Conservation (phyloP, 2,113 vertebrate species). For the Chunga burmeisteri region DNA sequence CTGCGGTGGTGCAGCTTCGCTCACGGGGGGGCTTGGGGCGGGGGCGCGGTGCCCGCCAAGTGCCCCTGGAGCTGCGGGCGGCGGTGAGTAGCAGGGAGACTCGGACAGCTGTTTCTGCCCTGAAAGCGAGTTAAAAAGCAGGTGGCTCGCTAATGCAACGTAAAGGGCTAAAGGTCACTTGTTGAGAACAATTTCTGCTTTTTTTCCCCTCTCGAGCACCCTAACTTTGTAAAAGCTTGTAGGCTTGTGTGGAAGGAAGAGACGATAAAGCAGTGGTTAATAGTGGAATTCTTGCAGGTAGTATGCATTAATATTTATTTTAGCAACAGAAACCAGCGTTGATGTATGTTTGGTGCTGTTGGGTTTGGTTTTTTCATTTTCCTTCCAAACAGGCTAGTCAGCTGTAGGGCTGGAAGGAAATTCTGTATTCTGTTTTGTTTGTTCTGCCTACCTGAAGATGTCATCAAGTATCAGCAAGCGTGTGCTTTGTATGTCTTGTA, state of each 20-base stretch:
- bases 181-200: fast-evolving
- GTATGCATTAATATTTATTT: fast-evolving
- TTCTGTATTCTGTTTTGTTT: not conserved
- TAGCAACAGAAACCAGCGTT: not conserved
- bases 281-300: fast-evolving
- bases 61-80: not conserved
- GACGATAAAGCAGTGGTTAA: not conserved
- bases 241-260: not conserved
- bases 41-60: not conserved
- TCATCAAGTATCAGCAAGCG: not conserved
- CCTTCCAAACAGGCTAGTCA: no score
- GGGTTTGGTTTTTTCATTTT: no score
- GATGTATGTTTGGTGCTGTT: no score
- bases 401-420: not conserved
- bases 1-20: no score
- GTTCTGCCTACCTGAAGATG: not conserved
- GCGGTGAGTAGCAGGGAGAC: not conserved
- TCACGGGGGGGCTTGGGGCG: no score
- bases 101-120: not conserved
- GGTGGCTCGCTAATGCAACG: fast-evolving
- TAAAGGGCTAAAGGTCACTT: not conserved
- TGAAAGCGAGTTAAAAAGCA: fast-evolving
- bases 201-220: no score
- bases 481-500: not conserved
- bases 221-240: no score